Evolutionary conservation across 64 coral and sea anemone genomes (phyloP).

Genomic region (Acropora tenuis): DNA sequence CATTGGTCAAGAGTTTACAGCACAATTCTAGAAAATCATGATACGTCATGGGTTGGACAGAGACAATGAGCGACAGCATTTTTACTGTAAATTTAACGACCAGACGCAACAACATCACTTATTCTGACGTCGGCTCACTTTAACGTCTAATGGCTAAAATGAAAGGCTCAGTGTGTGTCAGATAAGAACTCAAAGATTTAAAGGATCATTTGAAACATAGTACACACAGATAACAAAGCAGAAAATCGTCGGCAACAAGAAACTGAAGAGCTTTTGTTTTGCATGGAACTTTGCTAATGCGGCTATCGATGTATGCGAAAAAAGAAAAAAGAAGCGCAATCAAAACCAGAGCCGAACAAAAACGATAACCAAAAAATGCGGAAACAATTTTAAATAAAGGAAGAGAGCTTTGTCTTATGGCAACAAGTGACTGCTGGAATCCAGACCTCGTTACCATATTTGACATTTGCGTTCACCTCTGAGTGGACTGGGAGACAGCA

Average conservation of each 20-base stretch:
- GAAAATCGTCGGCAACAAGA: not conserved
- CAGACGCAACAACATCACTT: not conserved
- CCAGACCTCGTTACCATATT: no score
- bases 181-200: not conserved
- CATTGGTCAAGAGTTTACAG: not conserved
- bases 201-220: not conserved
- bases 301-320: no score
- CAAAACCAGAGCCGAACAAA: no score
- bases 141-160: conserved; percentile 1
- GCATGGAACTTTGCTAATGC: no score
- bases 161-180: not conserved
- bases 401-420: no score
- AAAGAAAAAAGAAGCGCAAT: no score
- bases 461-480: no score
- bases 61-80: not conserved
- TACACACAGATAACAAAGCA: not conserved
- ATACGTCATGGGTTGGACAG: not conserved
- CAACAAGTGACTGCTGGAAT: no score
- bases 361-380: no score
- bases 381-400: no score
- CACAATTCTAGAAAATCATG: not conserved
- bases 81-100: not conserved
- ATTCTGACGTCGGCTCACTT: conserved; percentile 22
- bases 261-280: not conserved
- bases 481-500: no score